Percentiles rank a stretch among this genome's conserved stretches.
Evolutionary conservation across 53 echinoderm and acorn worm genomes (phyloP).

Genomic region (Crossaster papposus): DNA sequence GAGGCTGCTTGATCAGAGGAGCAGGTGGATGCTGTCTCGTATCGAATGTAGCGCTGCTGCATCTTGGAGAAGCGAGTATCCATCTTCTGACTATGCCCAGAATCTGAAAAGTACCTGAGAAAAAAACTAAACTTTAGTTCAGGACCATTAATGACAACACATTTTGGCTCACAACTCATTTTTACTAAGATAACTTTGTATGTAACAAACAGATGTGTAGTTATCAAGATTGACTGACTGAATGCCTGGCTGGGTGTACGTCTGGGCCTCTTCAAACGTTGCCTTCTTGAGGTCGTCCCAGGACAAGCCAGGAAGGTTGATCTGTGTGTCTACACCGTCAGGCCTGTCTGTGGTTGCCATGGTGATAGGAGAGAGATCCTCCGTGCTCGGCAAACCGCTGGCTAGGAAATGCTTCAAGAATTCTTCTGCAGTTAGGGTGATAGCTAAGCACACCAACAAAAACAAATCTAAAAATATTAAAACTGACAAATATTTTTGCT

Average conservation of each 20-base stretch:
- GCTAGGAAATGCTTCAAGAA: slow-evolving; percentile 78
- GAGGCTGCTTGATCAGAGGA: slow-evolving; percentile 73
- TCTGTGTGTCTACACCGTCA: neutral
- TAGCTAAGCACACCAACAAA: slow-evolving; percentile 47
- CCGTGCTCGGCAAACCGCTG: slow-evolving; percentile 65
- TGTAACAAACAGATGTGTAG: neutral
- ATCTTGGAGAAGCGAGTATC: slow-evolving; percentile 60
- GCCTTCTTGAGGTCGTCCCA: slow-evolving; percentile 48
- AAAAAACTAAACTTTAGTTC: neutral
- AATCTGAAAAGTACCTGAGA: slow-evolving; percentile 75
- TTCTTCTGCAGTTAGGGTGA: slow-evolving; percentile 78
- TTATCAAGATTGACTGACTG: slow-evolving; percentile 17
- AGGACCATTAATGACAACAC: neutral
- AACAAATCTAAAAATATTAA: neutral
- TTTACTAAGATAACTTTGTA: neutral
- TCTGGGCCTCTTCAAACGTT: slow-evolving; percentile 46
- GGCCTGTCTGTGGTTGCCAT: slow-evolving; percentile 2
- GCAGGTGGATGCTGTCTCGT: slow-evolving; percentile 81
- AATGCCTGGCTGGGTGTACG: slow-evolving; percentile 47
- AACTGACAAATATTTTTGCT: neutral
- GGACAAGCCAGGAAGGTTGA: neutral
- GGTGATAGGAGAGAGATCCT: slow-evolving; percentile 61
- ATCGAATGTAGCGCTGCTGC: slow-evolving; percentile 73
- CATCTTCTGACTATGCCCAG: slow-evolving; percentile 52
- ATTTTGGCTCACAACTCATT: neutral